Evolutionary conservation across 1,140 invertebrate genomes (phyloP).

Genomic region (Trachymyrmex septentrionalis): DNA sequence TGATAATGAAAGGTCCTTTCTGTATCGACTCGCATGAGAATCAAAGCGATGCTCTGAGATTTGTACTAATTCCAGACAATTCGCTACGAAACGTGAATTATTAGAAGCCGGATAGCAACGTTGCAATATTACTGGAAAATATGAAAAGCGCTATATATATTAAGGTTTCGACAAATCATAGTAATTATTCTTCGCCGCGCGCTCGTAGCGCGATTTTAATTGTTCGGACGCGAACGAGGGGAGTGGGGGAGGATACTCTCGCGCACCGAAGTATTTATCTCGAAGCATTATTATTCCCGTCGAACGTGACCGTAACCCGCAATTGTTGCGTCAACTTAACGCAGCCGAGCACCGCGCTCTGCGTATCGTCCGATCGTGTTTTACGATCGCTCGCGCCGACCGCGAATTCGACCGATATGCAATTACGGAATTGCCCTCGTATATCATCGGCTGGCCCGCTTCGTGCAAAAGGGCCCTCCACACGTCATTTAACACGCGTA

Average conservation of each 20-base stretch:
- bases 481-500: not conserved
- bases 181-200: conserved; percentile 57
- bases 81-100: not conserved
- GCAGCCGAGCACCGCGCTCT: conserved; percentile 20
- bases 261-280: conserved; percentile 58
- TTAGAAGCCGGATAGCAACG: not conserved
- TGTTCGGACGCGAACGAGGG: conserved; percentile 30
- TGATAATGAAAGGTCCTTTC: conserved; percentile 1
- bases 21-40: not conserved
- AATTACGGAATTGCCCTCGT: conserved; percentile 64
- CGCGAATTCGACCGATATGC: conserved; percentile 57
- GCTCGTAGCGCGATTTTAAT: conserved; percentile 64
- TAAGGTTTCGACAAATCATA: conserved; percentile 50
- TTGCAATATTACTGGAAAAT: not conserved
- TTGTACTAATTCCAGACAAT: not conserved
- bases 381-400: conserved; percentile 53
- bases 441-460: conserved; percentile 48
- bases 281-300: conserved; percentile 62
- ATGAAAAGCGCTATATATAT: conserved; percentile 34
- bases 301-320: conserved; percentile 68
- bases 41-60: conserved; percentile 20
- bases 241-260: not conserved
- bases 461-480: not conserved
- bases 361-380: conserved; percentile 52
- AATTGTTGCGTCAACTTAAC: conserved; percentile 68